Evolutionary conservation across 2,888 invertebrate genomes (phyloP).

Genomic region (Sinohyriopsis cumingii): DNA sequence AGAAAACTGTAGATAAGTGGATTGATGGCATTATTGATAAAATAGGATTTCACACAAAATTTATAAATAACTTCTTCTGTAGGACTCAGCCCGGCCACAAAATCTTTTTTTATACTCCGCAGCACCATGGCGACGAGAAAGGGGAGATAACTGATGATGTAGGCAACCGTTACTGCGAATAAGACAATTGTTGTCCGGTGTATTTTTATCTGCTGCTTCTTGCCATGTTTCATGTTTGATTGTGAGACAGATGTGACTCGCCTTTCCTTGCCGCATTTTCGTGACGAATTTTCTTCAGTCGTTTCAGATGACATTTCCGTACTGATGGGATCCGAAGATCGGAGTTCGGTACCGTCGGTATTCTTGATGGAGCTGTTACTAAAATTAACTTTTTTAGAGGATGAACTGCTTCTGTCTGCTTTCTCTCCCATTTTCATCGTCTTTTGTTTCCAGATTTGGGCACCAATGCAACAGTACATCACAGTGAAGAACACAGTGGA

Average conservation of each 20-base stretch:
- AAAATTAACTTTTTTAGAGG: conserved; percentile 28
- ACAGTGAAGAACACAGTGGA: conserved; percentile 57
- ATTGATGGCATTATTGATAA: conserved; percentile 65
- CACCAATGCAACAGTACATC: conserved; percentile 57
- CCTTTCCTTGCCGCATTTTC: conserved; percentile 20
- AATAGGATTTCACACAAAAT: conserved; percentile 64
- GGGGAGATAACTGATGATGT: conserved; percentile 62
- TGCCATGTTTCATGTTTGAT: conserved; percentile 15
- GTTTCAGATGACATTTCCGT: conserved; percentile 59
- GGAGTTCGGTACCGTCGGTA: background rate
- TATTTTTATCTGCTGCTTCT: conserved; percentile 48
- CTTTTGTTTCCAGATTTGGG: conserved; percentile 59
- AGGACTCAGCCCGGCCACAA: conserved; percentile 51
- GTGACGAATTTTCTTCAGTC: conserved; percentile 24
- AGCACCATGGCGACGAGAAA: conserved; percentile 62
- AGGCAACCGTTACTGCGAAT: conserved; percentile 63
- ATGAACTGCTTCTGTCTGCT: conserved; percentile 13
- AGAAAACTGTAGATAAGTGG: conserved; percentile 64
- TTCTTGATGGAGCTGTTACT: conserved; percentile 34
- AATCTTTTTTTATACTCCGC: conserved; percentile 55
- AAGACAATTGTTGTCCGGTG: conserved; percentile 62
- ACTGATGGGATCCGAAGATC: conserved; percentile 50
- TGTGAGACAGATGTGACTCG: conserved; percentile 34
- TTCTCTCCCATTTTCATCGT: conserved; percentile 48
- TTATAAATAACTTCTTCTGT: conserved; percentile 59